Percentiles rank a stretch among this genome's conserved stretches.
Evolutionary conservation across 2,113 vertebrate species (phyloP).

Genomic region (Odocoileus virginianus): DNA sequence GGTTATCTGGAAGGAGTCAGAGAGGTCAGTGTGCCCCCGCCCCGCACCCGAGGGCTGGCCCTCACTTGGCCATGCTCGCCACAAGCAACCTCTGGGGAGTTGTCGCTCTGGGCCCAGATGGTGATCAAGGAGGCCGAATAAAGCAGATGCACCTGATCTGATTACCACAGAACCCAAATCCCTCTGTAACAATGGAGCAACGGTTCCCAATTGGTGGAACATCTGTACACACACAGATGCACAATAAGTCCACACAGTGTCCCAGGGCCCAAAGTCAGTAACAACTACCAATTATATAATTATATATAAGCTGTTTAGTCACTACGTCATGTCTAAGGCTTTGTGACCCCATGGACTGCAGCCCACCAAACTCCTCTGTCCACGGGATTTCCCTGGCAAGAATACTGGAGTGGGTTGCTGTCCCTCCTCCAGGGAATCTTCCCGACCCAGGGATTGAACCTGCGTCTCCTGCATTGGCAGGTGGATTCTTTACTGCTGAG

Average conservation of each 20-base stretch:
- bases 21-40: not conserved
- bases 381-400: not conserved
- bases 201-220: fast-evolving
- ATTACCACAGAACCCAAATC: not conserved
- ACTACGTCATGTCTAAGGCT: not conserved
- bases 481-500: not conserved
- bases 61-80: not conserved
- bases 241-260: not conserved
- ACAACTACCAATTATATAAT: too few relatives aligned
- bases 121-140: not conserved
- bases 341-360: not conserved
- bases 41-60: not conserved
- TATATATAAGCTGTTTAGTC: not conserved
- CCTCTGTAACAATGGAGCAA: not conserved
- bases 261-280: not conserved
- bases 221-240: not conserved
- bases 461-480: not conserved
- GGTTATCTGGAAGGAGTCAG: conserved; percentile 85
- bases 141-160: not conserved
- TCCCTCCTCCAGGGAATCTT: not conserved
- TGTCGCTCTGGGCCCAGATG: not conserved
- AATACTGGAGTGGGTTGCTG: not conserved
- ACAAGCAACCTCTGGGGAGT: not conserved
- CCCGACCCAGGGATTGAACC: not conserved
- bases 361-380: not conserved